These are phyloP conservation scores for Anguilla japonica DNA, from an alignment of 2,113 vertebrate genomes.

Conservation along the genomic window DNA sequence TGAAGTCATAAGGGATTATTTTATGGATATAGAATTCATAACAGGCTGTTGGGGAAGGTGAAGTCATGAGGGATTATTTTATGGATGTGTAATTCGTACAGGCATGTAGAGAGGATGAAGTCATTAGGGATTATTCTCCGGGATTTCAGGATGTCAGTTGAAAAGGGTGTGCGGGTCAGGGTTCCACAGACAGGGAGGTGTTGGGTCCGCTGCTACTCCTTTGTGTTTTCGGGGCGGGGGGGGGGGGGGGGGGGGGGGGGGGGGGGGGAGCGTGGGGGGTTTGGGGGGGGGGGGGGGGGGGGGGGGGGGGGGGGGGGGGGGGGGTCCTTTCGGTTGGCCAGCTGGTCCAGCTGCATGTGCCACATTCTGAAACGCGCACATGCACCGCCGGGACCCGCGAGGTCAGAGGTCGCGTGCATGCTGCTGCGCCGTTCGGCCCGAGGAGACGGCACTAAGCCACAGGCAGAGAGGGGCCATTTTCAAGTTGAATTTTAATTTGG, in stretches of 20 bases:
- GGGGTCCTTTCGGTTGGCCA: conserved; percentile 34
- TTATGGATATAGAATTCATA: too few species aligned
- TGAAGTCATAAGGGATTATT: too few species aligned
- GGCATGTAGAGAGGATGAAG: too few species aligned
- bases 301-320: too few species aligned
- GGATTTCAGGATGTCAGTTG: neutral
- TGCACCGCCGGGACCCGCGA: neutral
- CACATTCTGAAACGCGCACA: conserved; percentile 62
- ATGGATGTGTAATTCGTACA: too few species aligned
- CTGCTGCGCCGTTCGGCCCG: neutral
- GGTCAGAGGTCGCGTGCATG: neutral
- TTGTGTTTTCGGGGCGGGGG: neutral
- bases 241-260: too few species aligned
- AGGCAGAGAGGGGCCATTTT: neutral
- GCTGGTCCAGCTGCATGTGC: conserved; percentile 60
- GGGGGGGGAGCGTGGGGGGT: too few species aligned
- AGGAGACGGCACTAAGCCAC: neutral
- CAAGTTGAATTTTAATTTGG: neutral
- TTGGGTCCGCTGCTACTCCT: neutral
- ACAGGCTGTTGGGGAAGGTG: too few species aligned
- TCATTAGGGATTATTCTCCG: too few species aligned
- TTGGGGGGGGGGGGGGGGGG: too few species aligned
- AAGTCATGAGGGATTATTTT: too few species aligned
- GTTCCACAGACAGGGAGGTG: neutral
- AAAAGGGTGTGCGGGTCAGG: neutral